phyloP scores from a whole-genome alignment of 2,888 invertebrate genomes.

The Operophtera brumata region DNA sequence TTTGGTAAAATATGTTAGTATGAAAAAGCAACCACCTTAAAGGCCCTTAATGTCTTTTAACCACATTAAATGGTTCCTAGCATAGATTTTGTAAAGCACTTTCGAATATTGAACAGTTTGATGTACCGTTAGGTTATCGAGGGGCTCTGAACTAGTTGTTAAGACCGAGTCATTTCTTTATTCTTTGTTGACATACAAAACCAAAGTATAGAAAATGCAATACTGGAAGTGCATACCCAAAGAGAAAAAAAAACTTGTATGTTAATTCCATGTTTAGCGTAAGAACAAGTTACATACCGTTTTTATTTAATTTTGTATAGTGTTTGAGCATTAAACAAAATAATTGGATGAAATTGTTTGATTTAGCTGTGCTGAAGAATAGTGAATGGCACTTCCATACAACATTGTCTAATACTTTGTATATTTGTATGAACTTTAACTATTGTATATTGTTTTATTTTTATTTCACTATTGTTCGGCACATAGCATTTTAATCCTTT shows the following conservation, averaged over 20 bases:
- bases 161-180: constrained; percentile 16
- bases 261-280: constrained; percentile 36
- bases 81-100: too few species aligned
- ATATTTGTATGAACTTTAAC: constrained; percentile 40
- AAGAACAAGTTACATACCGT: constrained; percentile 33
- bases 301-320: constrained; percentile 39
- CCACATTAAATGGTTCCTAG: too few species aligned
- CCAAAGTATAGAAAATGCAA: constrained; percentile 47
- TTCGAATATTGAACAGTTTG: too few species aligned
- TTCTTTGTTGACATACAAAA: constrained; percentile 17
- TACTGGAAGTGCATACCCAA: constrained; percentile 74
- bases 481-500: constrained; percentile 74
- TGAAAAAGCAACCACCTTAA: too few species aligned
- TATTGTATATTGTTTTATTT: constrained; percentile 50
- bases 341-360: constrained; percentile 50
- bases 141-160: background rate
- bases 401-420: constrained; percentile 44
- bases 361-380: constrained; percentile 78
- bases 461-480: constrained; percentile 93
- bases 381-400: constrained; percentile 80
- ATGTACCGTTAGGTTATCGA: too few species aligned
- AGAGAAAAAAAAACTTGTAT: constrained; percentile 43
- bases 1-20: too few species aligned
- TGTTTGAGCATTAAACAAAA: constrained; percentile 67
- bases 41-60: too few species aligned